Base-by-base conservation (phyloP, 2,888 invertebrate genomes). In the Ceraclea dissimilis region DNA sequence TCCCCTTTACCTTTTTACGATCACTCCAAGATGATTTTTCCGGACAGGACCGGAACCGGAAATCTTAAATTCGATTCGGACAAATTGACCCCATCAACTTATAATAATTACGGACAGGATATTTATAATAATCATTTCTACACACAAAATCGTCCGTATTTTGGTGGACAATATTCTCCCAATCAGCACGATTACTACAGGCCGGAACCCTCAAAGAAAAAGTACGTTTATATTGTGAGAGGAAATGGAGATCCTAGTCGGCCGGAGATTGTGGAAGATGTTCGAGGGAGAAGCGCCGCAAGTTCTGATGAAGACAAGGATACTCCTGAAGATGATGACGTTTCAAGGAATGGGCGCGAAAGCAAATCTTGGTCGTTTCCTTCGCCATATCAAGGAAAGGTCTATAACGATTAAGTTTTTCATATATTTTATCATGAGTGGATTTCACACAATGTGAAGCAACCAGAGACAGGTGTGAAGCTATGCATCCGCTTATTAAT, bases 1-100 rank as follows among this genome's bases (percentile, higher is more conserved):
- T 59, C 43, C 17, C 61, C 61, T 11, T 51, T 61, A 16, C 59
- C 59, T 4, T 61, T 51, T 53, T 61, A 61, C 49, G 61, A 61
- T 48, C 59, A 61, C 47, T 64, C 66, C 6, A 65, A 68, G 54
- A 70, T 74, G 61, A 71, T 78, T 49, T 80, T 79, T 63, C 79
- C 80, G 2, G 76, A 76, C 63, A 71, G 80, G 57, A 77, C 76
- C 31, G 78, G 77, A 50, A 79, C 77, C 2, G 78, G 76, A 39
- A 72, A 78, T 63, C 65, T 79, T 44, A 70, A 71, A 64, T 69
- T 78, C 57, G 75, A 76, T 65, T 69, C 67, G 31, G 66, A 70
- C 26, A 66, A 68, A 61, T 64, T 69, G 52, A 22, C 61, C 20
- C 49, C 20, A 11, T n/a, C n/a, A n/a, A n/a, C n/a, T n/a, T n/a